Base-by-base conservation (phyloP, 2,888 invertebrate genomes). In the Brachylomia viminalis region DNA sequence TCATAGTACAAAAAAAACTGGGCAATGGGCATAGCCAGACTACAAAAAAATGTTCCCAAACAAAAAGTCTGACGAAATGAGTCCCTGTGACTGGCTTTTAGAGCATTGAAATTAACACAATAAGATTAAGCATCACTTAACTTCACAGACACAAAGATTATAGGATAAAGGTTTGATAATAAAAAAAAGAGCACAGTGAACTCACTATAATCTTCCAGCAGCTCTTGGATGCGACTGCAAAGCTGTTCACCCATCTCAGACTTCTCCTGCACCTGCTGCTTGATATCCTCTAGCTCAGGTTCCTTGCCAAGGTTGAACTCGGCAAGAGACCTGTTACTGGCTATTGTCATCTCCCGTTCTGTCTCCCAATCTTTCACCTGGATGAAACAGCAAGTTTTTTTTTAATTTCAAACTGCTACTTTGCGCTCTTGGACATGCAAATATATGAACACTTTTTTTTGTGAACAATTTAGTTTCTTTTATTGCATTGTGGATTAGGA, bases 251-350 rank as follows among this genome's bases (percentile, higher is more conserved):
- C 98, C 79, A 97, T 95, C 84, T 97, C 97, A 0, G 98, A 97
- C 10, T 98, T 95, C 81, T 98, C 97, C 86, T 97, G 97, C 8
- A 99, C 94, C 79, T 97, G 97, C 72, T 97, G 97, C 90, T 98
- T 98, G 0, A 98, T 96, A 82, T 98, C 97, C 47, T 98, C 97
- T 13, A 99, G 95, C 90, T 98, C 97, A 0, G 99, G 99, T 93
- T 99, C 99, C 90, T 98, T 98, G 1, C 97, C 97, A 65, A 99
- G 95, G 94, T 99, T 99, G 89, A 97, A 98, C 92, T 99, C 99
- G 0, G 99, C 99, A 79, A 99, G 95, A 23, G 98, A 98, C 92
- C 98, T 98, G 94, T 99, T 99, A 87, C 98, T 98, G 0, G 98
- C 98, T 90, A 99, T 97, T 75, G 99, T 96, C 93, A 98, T 98